A percentile compares a stretch with the other conserved stretches of the same genome.
Evolutionary conservation across 2,113 vertebrate species (phyloP).

Genomic region (Potamarius usumacintae): DNA sequence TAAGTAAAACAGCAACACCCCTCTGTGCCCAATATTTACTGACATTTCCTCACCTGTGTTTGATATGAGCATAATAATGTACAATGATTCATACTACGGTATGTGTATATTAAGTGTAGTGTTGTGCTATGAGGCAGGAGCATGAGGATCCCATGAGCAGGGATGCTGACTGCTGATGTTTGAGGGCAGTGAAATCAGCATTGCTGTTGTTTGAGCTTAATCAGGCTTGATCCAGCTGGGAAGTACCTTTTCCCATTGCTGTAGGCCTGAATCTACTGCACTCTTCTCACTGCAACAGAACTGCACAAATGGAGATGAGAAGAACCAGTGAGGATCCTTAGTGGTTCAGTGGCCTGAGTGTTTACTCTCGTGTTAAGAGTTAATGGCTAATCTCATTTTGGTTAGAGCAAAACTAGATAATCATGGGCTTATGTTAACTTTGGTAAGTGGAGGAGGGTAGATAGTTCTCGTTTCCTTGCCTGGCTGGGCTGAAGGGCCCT

Average conservation of each 20-base stretch:
- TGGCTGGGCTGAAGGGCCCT: not conserved
- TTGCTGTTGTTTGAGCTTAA: slow-evolving; percentile 48
- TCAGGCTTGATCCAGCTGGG: slow-evolving; percentile 47
- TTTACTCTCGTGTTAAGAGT: not conserved
- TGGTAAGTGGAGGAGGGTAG: not conserved
- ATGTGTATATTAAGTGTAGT: not conserved
- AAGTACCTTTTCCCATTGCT: slow-evolving; percentile 33
- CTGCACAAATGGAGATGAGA: slow-evolving; percentile 8
- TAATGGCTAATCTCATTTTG: not conserved
- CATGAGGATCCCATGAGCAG: not conserved
- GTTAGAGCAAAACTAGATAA: not conserved
- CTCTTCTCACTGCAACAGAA: slow-evolving; percentile 29
- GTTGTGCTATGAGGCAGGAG: slow-evolving; percentile 23
- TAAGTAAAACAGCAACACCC: slow-evolving; percentile 9
- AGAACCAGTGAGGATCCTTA: not conserved
- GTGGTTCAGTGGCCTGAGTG: not conserved
- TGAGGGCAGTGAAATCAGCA: slow-evolving; percentile 40
- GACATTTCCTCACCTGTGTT: no score
- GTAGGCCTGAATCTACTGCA: slow-evolving; percentile 17
- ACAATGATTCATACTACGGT: not conserved
- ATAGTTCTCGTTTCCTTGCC: not conserved
- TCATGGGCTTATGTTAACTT: not conserved
- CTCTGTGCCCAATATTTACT: not conserved
- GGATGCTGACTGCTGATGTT: slow-evolving; percentile 46
- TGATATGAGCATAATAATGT: slow-evolving; percentile 4